These are phyloP conservation scores for Nephila pilipes DNA, from an alignment of 1,140 invertebrate species.

Conservation along the genomic window DNA sequence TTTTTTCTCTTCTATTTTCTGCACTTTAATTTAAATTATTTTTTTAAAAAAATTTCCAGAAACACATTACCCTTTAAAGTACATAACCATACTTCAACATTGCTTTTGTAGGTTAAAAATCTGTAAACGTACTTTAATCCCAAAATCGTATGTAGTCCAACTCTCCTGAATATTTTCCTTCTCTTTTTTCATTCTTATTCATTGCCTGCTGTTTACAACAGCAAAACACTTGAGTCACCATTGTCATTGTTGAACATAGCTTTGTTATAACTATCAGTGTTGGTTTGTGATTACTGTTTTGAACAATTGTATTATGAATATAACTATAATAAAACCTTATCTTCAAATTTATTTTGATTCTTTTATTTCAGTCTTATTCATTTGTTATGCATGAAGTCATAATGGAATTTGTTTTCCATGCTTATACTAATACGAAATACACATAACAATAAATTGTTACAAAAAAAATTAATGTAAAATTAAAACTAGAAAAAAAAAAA, in stretches of 20 bases:
- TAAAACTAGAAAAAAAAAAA: no score
- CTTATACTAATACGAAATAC: no score
- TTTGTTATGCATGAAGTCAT: background rate
- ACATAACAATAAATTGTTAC: no score
- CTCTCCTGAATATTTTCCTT: constrained; percentile 33
- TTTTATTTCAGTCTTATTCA: background rate
- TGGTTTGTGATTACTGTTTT: constrained; percentile 71
- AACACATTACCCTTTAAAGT: background rate
- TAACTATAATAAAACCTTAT: constrained; percentile 67
- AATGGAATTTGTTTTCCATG: no score
- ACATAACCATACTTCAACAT: background rate
- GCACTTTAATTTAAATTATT: background rate
- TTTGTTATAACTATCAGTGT: constrained; percentile 72
- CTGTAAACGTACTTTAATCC: constrained; percentile 43
- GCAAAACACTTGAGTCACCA: constrained; percentile 48
- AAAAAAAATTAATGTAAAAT: no score
- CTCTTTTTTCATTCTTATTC: constrained; percentile 23
- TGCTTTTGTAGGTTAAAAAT: constrained; percentile 38
- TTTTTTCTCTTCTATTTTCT: constrained; percentile 5
- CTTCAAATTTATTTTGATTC: constrained; percentile 19
- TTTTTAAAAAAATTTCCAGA: background rate
- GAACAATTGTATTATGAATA: constrained; percentile 73
- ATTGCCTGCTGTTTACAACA: constrained; percentile 20
- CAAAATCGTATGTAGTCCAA: constrained; percentile 27
- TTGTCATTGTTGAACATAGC: constrained; percentile 72